Evolutionary conservation across 23 tunicate species (phyloP).

Genomic region (Botrylloides violaceus): DNA sequence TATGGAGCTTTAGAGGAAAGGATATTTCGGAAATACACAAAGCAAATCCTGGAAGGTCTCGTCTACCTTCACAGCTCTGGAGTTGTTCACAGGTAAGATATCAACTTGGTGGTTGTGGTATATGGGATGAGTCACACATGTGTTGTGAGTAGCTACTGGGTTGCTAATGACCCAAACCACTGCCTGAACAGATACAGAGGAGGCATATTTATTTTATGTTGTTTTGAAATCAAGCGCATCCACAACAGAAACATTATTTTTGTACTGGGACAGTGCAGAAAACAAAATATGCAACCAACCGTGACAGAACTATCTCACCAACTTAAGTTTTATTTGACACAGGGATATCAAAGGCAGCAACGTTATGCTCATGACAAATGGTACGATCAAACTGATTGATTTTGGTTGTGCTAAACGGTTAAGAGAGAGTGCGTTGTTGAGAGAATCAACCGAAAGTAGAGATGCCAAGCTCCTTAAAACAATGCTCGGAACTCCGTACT

Average conservation of each 20-base stretch:
- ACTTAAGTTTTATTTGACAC: neutral
- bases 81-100: constrained; percentile 76
- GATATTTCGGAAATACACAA: constrained; percentile 54
- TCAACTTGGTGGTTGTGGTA: no score
- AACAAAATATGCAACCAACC: no score
- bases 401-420: constrained; percentile 90
- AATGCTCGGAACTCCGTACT: constrained; percentile 89
- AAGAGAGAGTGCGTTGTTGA: constrained; percentile 9
- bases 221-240: no score
- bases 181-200: no score
- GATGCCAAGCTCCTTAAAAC: constrained; percentile 26
- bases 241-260: no score
- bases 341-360: constrained; percentile 96
- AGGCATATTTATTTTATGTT: no score
- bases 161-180: no score
- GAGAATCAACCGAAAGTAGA: neutral
- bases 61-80: constrained; percentile 47
- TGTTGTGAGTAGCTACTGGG: no score
- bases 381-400: constrained; percentile 82
- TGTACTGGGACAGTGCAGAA: no score
- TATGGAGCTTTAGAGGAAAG: constrained; percentile 67
- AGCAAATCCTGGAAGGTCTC: constrained; percentile 81
- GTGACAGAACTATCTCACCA: no score
- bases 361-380: constrained; percentile 66
- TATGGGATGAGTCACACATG: no score